phyloP scores from a whole-genome alignment of 2,888 invertebrate genomes.

The Parnassius glacialis region DNA sequence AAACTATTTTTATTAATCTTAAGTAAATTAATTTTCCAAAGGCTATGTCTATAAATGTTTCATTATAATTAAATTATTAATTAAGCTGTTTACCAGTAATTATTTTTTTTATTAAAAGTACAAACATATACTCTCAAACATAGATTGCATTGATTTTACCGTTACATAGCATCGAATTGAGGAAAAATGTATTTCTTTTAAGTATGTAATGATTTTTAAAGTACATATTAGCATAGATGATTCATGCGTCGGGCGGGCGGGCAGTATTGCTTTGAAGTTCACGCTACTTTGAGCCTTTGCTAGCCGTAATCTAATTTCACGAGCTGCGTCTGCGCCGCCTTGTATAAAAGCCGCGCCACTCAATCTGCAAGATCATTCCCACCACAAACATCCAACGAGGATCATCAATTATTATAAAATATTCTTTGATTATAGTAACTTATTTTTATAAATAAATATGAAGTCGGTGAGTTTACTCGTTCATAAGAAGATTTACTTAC shows the following conservation, averaged over 20 bases:
- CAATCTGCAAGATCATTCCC: slow-evolving; percentile 78
- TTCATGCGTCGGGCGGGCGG: slow-evolving; percentile 45
- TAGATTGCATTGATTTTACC: neutral
- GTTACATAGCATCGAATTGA: neutral
- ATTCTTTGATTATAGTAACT: slow-evolving; percentile 39
- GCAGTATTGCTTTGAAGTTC: slow-evolving; percentile 43
- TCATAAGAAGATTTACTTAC: slow-evolving; percentile 1
- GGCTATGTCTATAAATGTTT: too few relatives aligned
- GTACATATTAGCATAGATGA: slow-evolving; percentile 16
- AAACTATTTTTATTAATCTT: too few relatives aligned
- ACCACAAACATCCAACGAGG: slow-evolving; percentile 65
- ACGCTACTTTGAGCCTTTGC: slow-evolving; percentile 34
- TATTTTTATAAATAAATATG: slow-evolving; percentile 51
- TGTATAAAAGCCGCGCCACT: slow-evolving; percentile 68
- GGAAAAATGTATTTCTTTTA: slow-evolving; percentile 8
- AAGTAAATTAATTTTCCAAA: too few relatives aligned
- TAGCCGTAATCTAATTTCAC: slow-evolving; percentile 68
- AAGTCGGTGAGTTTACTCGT: slow-evolving; percentile 66
- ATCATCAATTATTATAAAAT: slow-evolving; percentile 43
- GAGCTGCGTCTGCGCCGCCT: slow-evolving; percentile 55
- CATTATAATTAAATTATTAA: too few relatives aligned
- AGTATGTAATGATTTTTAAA: slow-evolving; percentile 12
- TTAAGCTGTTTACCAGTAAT: too few relatives aligned
- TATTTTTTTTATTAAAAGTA: too few relatives aligned
- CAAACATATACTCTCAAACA: too few relatives aligned